Evolutionary conservation across 1,140 invertebrate species (phyloP).

Genomic region (Apis mellifera): DNA sequence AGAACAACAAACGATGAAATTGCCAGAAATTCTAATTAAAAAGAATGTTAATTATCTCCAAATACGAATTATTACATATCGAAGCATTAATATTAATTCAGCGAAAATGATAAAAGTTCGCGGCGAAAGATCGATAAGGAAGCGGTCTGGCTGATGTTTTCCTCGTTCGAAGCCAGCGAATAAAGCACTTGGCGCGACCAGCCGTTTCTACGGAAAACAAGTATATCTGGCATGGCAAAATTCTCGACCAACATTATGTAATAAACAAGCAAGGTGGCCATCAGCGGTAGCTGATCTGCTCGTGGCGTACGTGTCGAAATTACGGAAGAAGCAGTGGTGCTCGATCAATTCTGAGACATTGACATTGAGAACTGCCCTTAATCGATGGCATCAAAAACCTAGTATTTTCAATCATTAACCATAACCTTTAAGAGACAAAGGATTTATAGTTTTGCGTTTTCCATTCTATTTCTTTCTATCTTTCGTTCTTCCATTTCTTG

Average conservation of each 20-base stretch:
- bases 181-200: slow-evolving; percentile 14
- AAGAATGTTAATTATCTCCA: not conserved
- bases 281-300: slow-evolving; percentile 11
- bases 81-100: not conserved
- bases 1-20: not conserved
- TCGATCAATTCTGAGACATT: slow-evolving; percentile 25
- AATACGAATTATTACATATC: not conserved
- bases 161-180: not conserved
- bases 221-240: slow-evolving; percentile 5
- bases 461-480: too few relatives aligned
- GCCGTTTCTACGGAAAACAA: slow-evolving; percentile 29
- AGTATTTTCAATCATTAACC: not conserved
- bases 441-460: not conserved
- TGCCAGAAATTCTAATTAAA: not conserved
- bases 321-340: not conserved
- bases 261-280: slow-evolving; percentile 37
- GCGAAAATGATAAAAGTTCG: not conserved
- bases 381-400: not conserved
- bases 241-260: slow-evolving; percentile 25
- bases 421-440: not conserved
- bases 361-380: slow-evolving; percentile 27
- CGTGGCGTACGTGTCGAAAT: slow-evolving; percentile 10
- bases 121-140: slow-evolving; percentile 17
- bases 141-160: slow-evolving; percentile 5
- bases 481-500: too few relatives aligned